Percentiles rank a stretch among this genome's conserved stretches.
Conservation (phyloP, 2,797 vertebrate species). For the Ceyx erithaca region DNA sequence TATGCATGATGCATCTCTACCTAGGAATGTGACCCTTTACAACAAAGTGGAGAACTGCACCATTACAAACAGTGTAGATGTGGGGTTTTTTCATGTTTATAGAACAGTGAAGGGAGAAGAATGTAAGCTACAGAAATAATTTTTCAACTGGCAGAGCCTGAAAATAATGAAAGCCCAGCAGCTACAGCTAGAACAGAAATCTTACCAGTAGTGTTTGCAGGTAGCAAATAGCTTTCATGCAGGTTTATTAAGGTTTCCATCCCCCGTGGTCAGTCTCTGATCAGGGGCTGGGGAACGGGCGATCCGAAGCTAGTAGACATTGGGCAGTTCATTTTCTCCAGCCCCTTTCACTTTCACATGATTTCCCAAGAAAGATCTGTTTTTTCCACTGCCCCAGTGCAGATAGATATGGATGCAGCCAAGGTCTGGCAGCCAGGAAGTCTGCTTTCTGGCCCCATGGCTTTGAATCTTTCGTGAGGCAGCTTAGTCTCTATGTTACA, state of each 20-base stretch:
- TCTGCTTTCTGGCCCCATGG: neutral
- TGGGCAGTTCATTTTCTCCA: neutral
- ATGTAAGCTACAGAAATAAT: neutral
- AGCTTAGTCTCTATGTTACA: neutral
- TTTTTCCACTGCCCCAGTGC: accelerated
- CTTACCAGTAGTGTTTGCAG: neutral
- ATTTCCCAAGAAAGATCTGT: neutral
- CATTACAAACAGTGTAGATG: neutral
- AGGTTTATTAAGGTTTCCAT: neutral
- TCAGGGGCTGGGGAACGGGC: neutral
- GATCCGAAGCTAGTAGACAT: neutral
- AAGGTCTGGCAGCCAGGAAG: neutral
- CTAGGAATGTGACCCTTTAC: neutral
- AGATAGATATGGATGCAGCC: neutral
- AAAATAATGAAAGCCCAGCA: neutral
- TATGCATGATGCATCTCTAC: neutral
- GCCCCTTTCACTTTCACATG: neutral
- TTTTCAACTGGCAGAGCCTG: neutral
- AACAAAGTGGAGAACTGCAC: neutral
- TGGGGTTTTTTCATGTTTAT: neutral
- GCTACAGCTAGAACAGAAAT: neutral
- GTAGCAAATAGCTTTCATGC: slow-evolving; percentile 4
- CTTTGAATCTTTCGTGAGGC: neutral
- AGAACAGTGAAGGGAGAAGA: neutral
- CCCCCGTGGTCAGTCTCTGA: neutral